Evolutionary conservation across 2,888 invertebrate species (phyloP).

Genomic region (Coenonympha glycerion): DNA sequence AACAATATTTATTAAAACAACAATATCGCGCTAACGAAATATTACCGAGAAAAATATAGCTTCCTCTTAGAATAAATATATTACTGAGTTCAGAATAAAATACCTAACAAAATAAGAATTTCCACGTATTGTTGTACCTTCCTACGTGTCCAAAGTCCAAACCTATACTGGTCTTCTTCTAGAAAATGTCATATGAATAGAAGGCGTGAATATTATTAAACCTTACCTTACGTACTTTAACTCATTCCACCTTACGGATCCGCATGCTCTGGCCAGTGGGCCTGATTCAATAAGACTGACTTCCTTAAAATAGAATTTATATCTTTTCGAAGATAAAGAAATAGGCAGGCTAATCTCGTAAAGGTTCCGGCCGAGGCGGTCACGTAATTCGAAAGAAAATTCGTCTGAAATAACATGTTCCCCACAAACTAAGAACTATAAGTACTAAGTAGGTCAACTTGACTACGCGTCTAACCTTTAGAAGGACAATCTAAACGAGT

Average conservation of each 20-base stretch:
- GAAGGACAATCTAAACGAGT: too few species aligned
- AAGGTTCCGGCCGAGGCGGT: too few species aligned
- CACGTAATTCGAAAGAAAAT: neutral
- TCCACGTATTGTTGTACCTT: too few species aligned
- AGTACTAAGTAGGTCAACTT: too few species aligned
- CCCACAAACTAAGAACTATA: too few species aligned
- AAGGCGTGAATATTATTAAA: too few species aligned
- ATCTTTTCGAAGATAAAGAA: conserved; percentile 1
- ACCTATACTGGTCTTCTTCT: too few species aligned
- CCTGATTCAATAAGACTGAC: conserved; percentile 9
- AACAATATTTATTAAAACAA: conserved; percentile 11
- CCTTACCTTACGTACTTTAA: neutral
- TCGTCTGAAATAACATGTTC: neutral
- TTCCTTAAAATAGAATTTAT: conserved; percentile 7
- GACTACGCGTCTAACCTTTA: too few species aligned
- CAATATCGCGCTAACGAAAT: conserved; percentile 7
- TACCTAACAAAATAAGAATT: too few species aligned
- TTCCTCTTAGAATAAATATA: neutral
- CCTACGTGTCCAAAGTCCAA: too few species aligned
- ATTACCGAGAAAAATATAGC: conserved; percentile 2
- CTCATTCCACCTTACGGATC: neutral
- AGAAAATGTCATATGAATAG: too few species aligned
- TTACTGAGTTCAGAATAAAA: neutral
- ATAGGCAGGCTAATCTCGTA: neutral
- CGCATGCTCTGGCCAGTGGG: conserved; percentile 5